Conservation (phyloP, 2,888 invertebrate genomes). For the Oxycera nigricornis region DNA sequence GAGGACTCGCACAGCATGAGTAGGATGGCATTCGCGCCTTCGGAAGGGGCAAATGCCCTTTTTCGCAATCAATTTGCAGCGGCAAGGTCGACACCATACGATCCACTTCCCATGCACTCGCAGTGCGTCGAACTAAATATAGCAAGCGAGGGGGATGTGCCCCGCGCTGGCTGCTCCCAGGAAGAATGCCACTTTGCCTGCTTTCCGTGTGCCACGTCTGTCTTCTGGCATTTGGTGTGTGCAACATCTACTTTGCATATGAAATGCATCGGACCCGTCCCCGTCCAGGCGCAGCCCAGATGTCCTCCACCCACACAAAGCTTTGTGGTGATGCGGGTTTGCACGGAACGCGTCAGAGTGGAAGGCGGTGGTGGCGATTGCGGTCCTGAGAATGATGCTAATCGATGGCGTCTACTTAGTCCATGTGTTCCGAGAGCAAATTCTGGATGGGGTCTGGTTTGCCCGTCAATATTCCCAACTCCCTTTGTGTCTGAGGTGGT, state of each 20-base stretch:
- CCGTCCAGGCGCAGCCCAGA: too few relatives aligned
- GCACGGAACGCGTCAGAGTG: neutral
- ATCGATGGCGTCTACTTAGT: constrained; percentile 16
- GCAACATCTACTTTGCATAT: neutral
- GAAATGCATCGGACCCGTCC: neutral
- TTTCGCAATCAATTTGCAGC: constrained; percentile 33
- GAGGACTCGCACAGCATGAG: too few relatives aligned
- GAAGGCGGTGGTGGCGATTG: neutral
- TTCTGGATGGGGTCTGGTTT: constrained; percentile 7
- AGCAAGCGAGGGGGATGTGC: neutral
- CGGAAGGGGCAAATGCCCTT: constrained; percentile 39
- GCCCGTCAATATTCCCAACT: neutral
- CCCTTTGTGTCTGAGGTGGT: neutral
- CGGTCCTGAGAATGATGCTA: constrained; percentile 9
- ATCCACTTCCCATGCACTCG: constrained; percentile 24
- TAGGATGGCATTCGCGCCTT: too few relatives aligned
- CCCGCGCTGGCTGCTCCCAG: neutral
- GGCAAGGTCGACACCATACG: constrained; percentile 29
- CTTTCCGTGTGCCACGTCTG: neutral
- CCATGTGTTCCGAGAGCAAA: neutral
- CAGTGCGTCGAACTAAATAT: constrained; percentile 21
- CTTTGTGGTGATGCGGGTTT: neutral
- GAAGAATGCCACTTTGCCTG: constrained; percentile 1
- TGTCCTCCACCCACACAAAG: neutral
- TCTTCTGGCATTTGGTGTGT: neutral